Conservation (phyloP, 2,797 vertebrate species). For the Scolopax rusticola region DNA sequence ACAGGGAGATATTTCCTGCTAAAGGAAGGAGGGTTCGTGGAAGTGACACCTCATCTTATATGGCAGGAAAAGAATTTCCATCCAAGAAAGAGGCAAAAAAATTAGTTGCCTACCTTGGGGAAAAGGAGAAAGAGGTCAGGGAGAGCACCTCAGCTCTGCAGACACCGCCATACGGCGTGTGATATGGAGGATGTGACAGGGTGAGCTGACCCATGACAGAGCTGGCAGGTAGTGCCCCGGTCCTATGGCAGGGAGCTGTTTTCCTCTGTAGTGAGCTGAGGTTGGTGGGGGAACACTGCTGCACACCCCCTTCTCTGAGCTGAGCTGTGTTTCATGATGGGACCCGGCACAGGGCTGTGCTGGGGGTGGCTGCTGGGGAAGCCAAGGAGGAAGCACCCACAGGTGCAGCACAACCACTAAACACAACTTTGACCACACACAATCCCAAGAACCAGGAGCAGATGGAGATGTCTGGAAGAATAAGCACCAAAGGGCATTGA, state of each 20-base stretch:
- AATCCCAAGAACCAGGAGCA: background rate
- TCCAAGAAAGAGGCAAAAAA: background rate
- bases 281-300: background rate
- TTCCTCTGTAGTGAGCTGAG: background rate
- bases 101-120: background rate
- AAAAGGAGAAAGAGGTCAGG: background rate
- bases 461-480: background rate
- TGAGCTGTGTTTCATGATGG: background rate
- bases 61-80: conserved; percentile 19
- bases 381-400: rapidly evolving
- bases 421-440: background rate
- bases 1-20: conserved; percentile 50
- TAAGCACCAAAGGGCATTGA: background rate
- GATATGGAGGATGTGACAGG: background rate
- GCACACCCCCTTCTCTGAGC: background rate
- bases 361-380: background rate
- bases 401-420: background rate
- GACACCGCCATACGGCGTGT: background rate
- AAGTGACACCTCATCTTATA: conserved; percentile 29
- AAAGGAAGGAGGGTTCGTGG: conserved; percentile 8
- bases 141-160: background rate
- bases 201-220: background rate
- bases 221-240: background rate
- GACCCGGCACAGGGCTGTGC: background rate
- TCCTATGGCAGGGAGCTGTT: background rate